A percentile compares a stretch with the other conserved stretches of the same genome.
phyloP scores from a whole-genome alignment of 2,888 invertebrate species.

The Drosophila melanosoma region DNA sequence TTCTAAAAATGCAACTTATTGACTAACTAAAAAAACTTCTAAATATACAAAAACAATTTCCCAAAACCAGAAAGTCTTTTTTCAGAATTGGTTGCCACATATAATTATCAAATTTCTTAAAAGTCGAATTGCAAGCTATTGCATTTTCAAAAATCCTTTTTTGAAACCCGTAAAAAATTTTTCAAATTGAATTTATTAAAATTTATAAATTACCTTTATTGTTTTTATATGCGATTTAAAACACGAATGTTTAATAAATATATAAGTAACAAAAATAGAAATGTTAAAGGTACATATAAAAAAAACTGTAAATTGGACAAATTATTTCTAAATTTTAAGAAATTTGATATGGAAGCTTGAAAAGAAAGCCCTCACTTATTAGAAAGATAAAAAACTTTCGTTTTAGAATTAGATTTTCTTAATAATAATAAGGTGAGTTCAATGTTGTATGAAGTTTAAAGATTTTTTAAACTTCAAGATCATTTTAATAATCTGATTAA shows the following conservation, averaged over 20 bases:
- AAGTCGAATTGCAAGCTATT: background rate
- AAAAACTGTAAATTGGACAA: background rate
- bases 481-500: background rate
- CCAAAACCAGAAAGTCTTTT: accelerated
- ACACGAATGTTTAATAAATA: background rate
- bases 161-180: background rate
- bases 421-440: background rate
- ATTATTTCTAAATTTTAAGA: background rate
- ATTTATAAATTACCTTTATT: background rate
- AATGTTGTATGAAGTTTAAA: background rate
- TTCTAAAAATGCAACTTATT: background rate
- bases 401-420: background rate
- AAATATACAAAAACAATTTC: background rate
- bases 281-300: background rate
- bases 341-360: background rate
- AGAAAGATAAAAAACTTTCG: background rate
- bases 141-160: background rate
- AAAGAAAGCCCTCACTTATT: background rate
- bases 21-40: background rate
- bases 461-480: background rate
- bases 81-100: background rate
- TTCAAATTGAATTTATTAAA: background rate
- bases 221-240: background rate
- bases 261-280: background rate
- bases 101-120: accelerated